phyloP scores from a whole-genome alignment of 2,888 invertebrate genomes.

The Cerastis leucographa region DNA sequence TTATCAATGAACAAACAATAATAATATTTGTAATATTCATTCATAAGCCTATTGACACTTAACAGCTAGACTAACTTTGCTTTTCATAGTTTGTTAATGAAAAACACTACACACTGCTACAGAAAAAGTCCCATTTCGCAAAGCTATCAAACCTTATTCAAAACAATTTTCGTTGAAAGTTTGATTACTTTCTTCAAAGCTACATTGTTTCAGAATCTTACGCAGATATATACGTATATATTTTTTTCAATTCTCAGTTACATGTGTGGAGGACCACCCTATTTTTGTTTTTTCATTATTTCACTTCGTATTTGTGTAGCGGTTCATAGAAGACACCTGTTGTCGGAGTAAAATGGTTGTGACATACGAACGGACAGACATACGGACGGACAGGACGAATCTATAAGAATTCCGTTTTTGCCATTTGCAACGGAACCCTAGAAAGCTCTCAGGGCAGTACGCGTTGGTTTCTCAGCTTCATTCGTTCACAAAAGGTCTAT shows the following conservation, averaged over 20 bases:
- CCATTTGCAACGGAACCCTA: neutral
- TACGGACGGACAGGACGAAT: neutral
- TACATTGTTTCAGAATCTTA: too few species aligned
- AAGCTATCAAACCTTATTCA: too few species aligned
- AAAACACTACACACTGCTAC: too few species aligned
- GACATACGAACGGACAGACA: neutral
- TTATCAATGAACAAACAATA: too few species aligned
- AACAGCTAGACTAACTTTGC: too few species aligned
- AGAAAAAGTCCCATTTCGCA: too few species aligned
- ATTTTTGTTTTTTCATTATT: neutral
- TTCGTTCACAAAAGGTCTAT: constrained; percentile 48
- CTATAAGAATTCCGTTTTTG: neutral
- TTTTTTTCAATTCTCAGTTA: neutral
- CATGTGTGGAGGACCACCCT: neutral
- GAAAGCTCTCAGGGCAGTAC: neutral
- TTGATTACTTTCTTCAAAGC: too few species aligned
- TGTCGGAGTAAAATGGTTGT: neutral
- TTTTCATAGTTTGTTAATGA: too few species aligned
- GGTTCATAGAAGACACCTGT: neutral
- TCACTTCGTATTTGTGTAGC: neutral
- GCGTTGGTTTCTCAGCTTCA: constrained; percentile 29
- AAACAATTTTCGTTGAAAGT: too few species aligned
- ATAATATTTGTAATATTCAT: too few species aligned
- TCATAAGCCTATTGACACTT: too few species aligned
- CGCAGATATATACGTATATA: too few species aligned